These are phyloP conservation scores for Fregata magnificens DNA, from an alignment of 2,113 vertebrate species.

Conservation along the genomic window DNA sequence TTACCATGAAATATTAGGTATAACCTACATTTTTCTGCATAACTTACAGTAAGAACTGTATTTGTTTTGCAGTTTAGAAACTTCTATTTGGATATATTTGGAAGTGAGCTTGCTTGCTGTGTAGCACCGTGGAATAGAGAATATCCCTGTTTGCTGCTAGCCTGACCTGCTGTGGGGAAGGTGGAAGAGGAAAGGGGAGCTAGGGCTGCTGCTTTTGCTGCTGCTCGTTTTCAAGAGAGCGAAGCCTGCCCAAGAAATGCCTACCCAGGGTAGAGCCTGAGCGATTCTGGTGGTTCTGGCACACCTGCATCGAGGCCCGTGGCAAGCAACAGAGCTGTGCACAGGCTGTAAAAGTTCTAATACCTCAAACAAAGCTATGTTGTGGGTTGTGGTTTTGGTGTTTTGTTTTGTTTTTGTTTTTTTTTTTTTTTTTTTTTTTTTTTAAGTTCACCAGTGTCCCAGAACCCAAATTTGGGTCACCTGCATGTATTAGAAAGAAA, in stretches of 20 bases:
- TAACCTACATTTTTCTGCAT: not conserved
- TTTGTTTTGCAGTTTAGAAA: not conserved
- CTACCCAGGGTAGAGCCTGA: not conserved
- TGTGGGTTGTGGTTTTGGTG: too few species aligned
- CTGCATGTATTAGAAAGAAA: not conserved
- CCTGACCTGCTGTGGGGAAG: not conserved
- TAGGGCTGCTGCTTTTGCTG: not conserved
- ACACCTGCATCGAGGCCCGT: not conserved
- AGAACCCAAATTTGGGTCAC: not conserved
- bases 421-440: too few species aligned
- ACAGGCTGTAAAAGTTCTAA: not conserved
- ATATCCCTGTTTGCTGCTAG: not conserved
- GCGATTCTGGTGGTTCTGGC: not conserved
- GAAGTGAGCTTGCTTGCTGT: not conserved
- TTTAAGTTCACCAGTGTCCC: not conserved
- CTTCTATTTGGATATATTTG: not conserved
- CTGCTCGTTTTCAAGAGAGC: not conserved
- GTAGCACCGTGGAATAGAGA: not conserved
- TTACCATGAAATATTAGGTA: not conserved
- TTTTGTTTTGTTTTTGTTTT: too few species aligned
- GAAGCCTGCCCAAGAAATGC: not conserved
- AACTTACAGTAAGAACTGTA: not conserved
- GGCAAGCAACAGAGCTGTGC: not conserved
- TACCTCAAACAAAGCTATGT: constrained; percentile 6
- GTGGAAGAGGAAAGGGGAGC: not conserved